phyloP scores from a whole-genome alignment of 2,797 vertebrate genomes.

The Emys orbicularis region DNA sequence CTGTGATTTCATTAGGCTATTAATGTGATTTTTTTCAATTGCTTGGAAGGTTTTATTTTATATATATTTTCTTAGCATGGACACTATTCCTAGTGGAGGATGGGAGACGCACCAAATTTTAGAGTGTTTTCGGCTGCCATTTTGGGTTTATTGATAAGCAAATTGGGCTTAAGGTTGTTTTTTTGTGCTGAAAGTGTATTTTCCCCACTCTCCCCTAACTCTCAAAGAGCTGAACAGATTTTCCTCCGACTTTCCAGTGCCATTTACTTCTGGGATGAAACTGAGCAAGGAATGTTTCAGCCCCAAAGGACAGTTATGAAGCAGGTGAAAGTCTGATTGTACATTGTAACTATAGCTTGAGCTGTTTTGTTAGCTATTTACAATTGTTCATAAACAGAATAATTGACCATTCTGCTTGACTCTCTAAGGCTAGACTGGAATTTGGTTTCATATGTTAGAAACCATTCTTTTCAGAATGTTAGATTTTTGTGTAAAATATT shows the following conservation, averaged over 20 bases:
- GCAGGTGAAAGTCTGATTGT: background rate
- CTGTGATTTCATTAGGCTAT: conserved; percentile 16
- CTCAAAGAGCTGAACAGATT: background rate
- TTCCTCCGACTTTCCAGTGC: background rate
- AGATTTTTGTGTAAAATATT: background rate
- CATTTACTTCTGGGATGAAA: background rate
- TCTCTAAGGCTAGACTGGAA: background rate
- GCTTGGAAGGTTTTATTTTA: background rate
- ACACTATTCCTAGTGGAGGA: background rate
- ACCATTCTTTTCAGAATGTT: background rate
- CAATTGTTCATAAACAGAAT: background rate
- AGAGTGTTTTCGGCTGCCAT: background rate
- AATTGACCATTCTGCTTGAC: background rate
- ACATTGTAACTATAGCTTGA: background rate
- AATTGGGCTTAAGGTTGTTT: background rate
- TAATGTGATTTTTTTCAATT: background rate
- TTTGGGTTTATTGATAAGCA: background rate
- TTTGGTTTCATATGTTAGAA: background rate
- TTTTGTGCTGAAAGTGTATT: background rate
- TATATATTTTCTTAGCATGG: background rate
- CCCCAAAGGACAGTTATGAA: background rate
- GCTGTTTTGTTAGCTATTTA: background rate
- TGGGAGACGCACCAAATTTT: background rate
- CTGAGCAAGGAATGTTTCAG: background rate
- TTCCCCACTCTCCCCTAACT: background rate